Percentiles rank a stretch among this genome's conserved stretches.
Conservation (phyloP, 2,113 vertebrate species). For the Leiothrix lutea region DNA sequence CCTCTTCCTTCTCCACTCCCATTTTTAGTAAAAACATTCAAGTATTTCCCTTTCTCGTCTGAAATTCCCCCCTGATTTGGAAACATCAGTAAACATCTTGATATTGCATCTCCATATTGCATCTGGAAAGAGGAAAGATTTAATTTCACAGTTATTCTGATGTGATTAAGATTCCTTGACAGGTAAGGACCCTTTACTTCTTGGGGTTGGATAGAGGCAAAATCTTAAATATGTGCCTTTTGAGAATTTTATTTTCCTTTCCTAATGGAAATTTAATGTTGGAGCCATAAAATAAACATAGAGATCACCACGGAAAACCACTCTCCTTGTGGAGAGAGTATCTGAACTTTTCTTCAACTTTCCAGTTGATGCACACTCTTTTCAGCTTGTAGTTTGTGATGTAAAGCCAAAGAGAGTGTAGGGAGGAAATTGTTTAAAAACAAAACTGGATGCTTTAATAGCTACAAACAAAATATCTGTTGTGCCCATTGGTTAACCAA, state of each 20-base stretch:
- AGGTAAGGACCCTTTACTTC: not conserved
- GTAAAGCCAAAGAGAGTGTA: not conserved
- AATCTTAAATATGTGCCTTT: not conserved
- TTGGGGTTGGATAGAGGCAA: not conserved
- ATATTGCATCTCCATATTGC: not conserved
- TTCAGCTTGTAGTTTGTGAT: not conserved
- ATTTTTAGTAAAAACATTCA: not conserved
- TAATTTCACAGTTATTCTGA: not conserved
- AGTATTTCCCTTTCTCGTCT: not conserved
- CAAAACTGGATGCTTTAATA: not conserved
- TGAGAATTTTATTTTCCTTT: not conserved
- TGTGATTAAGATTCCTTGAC: not conserved
- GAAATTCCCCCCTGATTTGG: not conserved
- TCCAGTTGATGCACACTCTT: not conserved
- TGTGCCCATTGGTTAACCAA: not conserved
- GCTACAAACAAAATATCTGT: not conserved
- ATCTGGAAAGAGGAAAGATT: not conserved
- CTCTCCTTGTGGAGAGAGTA: not conserved
- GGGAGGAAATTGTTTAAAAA: not conserved
- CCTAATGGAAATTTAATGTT: not conserved
- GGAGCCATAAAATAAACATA: not conserved
- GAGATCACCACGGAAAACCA: not conserved
- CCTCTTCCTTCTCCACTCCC: not conserved
- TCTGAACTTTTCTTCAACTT: not conserved
- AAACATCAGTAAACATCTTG: not conserved